Evolutionary conservation across 2,888 invertebrate species (phyloP).

Genomic region (Stratiomys singularior): DNA sequence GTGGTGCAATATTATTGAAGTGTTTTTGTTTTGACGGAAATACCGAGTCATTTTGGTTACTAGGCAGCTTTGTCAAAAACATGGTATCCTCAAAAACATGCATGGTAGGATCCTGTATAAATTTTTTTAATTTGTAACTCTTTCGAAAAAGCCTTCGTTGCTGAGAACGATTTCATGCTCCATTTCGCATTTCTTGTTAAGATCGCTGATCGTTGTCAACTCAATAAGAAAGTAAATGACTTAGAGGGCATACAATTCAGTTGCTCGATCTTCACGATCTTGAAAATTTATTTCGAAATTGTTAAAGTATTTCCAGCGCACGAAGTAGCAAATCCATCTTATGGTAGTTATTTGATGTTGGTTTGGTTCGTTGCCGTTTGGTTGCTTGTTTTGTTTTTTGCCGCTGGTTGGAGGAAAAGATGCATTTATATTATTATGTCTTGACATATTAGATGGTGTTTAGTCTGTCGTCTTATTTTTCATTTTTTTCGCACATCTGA

Average conservation of each 20-base stretch:
- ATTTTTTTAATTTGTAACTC: too few species aligned
- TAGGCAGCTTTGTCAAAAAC: too few species aligned
- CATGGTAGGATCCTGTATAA: too few species aligned
- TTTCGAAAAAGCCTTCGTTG: too few species aligned
- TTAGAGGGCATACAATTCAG: slow-evolving; percentile 8
- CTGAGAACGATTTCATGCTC: slow-evolving; percentile 9
- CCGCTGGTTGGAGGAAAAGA: not conserved
- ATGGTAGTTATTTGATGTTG: slow-evolving; percentile 9
- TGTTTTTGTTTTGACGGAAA: too few species aligned
- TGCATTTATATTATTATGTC: slow-evolving; percentile 18
- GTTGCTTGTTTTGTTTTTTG: not conserved
- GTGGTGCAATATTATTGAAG: too few species aligned
- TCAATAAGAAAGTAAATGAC: slow-evolving; percentile 35
- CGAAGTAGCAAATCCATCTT: too few species aligned
- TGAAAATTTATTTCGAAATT: slow-evolving; percentile 28
- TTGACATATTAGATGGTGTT: slow-evolving; percentile 37
- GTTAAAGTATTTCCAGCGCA: too few species aligned
- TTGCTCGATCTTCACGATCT: slow-evolving; percentile 38
- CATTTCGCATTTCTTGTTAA: slow-evolving; percentile 1
- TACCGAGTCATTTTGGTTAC: too few species aligned
- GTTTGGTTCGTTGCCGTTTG: not conserved
- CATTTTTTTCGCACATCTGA: slow-evolving; percentile 28
- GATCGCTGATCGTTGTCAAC: slow-evolving; percentile 22
- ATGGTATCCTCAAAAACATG: too few species aligned
- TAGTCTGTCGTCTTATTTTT: not conserved